Conservation (phyloP, 2,888 invertebrate genomes). For the Cerastis leucographa region DNA sequence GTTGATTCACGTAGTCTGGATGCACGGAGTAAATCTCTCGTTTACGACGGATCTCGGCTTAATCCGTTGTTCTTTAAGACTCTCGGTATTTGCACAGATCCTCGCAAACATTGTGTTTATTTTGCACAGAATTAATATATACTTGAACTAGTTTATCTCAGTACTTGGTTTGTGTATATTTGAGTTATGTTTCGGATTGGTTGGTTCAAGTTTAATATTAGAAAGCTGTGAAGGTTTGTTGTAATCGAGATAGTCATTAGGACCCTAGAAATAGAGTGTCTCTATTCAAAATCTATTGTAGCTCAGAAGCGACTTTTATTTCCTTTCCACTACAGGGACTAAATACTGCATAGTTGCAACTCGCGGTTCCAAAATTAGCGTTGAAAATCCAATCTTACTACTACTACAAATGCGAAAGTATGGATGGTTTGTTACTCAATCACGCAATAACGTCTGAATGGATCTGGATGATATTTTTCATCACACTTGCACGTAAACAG, state of each 20-base stretch:
- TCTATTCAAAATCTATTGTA: background rate
- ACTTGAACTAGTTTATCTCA: conserved; percentile 47
- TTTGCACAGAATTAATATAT: conserved; percentile 54
- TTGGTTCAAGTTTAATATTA: conserved; percentile 37
- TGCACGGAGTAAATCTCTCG: conserved; percentile 63
- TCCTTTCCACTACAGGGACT: background rate
- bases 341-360: background rate
- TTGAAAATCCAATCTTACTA: background rate
- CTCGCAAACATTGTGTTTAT: conserved; percentile 53
- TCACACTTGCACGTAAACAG: too few relatives aligned
- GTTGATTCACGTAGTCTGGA: conserved; percentile 58
- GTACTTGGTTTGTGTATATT: conserved; percentile 38
- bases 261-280: background rate
- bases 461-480: too few relatives aligned
- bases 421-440: too few relatives aligned
- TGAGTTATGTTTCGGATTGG: conserved; percentile 44
- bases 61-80: conserved; percentile 65
- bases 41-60: conserved; percentile 61
- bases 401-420: too few relatives aligned
- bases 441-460: too few relatives aligned
- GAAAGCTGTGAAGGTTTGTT: conserved; percentile 4
- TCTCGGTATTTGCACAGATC: conserved; percentile 50
- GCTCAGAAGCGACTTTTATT: background rate
- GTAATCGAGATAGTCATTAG: conserved; percentile 10
- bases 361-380: background rate